A percentile compares a stretch with the other conserved stretches of the same genome.
Conservation (phyloP, 2,888 invertebrate genomes). For the Periphyllus acericola region DNA sequence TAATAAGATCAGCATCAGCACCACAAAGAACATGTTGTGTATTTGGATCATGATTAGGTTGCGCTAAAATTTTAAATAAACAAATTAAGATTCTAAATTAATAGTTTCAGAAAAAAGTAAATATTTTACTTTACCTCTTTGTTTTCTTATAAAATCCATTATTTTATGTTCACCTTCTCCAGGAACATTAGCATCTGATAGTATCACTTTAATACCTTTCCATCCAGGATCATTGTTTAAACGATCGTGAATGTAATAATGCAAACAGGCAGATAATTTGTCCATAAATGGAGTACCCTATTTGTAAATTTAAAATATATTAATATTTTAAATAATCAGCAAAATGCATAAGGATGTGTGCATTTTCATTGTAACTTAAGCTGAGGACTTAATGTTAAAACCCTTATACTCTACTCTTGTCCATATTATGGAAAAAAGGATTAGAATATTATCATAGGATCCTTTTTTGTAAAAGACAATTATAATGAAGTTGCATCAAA, state of each 20-base stretch:
- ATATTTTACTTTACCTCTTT: constrained; percentile 75
- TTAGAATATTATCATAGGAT: too few relatives aligned
- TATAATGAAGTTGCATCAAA: too few relatives aligned
- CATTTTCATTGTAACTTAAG: too few relatives aligned
- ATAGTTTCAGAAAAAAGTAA: background rate
- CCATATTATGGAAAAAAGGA: too few relatives aligned
- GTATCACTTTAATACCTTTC: constrained; percentile 90
- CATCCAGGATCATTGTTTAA: constrained; percentile 95
- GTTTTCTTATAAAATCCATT: constrained; percentile 98
- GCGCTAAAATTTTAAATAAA: constrained; percentile 74
- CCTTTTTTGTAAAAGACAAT: too few relatives aligned
- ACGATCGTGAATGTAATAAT: constrained; percentile 89
- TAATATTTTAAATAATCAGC: too few relatives aligned
- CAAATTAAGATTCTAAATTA: background rate
- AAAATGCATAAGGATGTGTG: too few relatives aligned
- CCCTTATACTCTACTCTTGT: too few relatives aligned
- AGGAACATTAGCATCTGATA: constrained; percentile 97
- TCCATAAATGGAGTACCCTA: constrained; percentile 92
- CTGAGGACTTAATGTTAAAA: too few relatives aligned
- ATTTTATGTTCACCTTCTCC: constrained; percentile 99
- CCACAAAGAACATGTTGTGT: constrained; percentile 97
- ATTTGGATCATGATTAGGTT: constrained; percentile 86
- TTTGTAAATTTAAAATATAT: constrained; percentile 1
- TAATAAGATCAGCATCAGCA: constrained; percentile 96
- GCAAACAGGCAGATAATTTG: constrained; percentile 82